Evolutionary conservation across 2,113 vertebrate genomes (phyloP).

Genomic region (Pomatorhinus ruficollis): DNA sequence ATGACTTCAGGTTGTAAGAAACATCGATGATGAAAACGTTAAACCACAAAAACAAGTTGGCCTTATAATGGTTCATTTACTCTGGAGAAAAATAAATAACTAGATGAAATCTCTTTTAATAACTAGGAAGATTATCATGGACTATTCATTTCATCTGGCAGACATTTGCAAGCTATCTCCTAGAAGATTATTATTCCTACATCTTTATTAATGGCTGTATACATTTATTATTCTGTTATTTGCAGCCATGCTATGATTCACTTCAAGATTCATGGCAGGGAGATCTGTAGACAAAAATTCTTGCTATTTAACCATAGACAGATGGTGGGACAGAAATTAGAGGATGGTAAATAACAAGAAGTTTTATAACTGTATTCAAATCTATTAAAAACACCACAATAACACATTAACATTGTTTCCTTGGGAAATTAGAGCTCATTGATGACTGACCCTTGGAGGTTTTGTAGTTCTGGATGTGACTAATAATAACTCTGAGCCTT

Average conservation of each 20-base stretch:
- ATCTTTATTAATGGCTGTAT: neutral
- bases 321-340: rapidly evolving
- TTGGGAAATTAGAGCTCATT: neutral
- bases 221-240: neutral
- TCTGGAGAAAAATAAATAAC: slow-evolving; percentile 13
- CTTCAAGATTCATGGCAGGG: neutral
- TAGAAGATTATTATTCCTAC: neutral
- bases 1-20: slow-evolving; percentile 10
- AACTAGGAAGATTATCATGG: neutral
- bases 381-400: neutral
- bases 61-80: slow-evolving; percentile 33
- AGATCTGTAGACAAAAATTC: neutral
- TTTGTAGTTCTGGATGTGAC: neutral
- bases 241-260: neutral
- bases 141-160: neutral
- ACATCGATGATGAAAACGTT: neutral
- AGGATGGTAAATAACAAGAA: neutral
- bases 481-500: neutral
- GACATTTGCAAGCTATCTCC: neutral
- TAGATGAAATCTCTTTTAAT: slow-evolving; percentile 53
- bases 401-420: neutral
- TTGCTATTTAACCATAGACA: neutral
- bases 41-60: slow-evolving; percentile 10
- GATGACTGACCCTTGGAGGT: neutral
- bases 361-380: neutral